Base-by-base conservation (phyloP, 2,888 invertebrate species). In the Eledone cirrhosa region DNA sequence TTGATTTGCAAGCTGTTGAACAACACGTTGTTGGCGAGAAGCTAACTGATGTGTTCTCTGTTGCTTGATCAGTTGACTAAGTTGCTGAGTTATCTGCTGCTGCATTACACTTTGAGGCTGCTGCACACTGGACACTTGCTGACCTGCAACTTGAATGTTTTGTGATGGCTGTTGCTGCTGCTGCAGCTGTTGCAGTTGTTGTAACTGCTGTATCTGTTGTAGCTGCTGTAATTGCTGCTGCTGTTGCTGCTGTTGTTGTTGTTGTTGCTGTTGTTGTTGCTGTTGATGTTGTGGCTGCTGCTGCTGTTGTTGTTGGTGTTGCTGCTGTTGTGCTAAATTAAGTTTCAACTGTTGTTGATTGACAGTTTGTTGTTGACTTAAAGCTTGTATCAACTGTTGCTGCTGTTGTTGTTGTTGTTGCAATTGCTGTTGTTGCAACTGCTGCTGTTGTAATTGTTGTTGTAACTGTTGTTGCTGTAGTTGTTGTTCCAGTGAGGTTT, bases 41-140 rank as follows among this genome's bases (percentile, higher is more conserved):
- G 31, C 31, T 19, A 41, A 41, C 72, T 41, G 31, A n/a, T 31
- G 72, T 14, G 41, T 72, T 13, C 22, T 72, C 22, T 72, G 72
- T 41, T 72, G 72, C 31, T 72, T 72, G 31, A 72, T 72, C 41
- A 72, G n/a, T n/a, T 72, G 72, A 19, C 16, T 72, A 22, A 72
- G 41, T 13, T 72, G 72, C 13, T 72, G 72, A 0, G 72, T 41
- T 41, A 72, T 72, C n/a, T 72, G 72, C 3, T 31, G 72, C 33
- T 72, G 72, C 31, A 41, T 72, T 11, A 31, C 72, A 33, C n/a
- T 72, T 19, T 72, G 67, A 13, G 29, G 31, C 41, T 72, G 72
- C 41, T 72, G 72, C 41, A 41, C 41, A 41, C 41, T 33, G 33
- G 41, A 24, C 22, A 41, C 33, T 22, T 33, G 72, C 41, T 72